phyloP scores from a whole-genome alignment of 2,888 invertebrate genomes.

The Cephus runcator region DNA sequence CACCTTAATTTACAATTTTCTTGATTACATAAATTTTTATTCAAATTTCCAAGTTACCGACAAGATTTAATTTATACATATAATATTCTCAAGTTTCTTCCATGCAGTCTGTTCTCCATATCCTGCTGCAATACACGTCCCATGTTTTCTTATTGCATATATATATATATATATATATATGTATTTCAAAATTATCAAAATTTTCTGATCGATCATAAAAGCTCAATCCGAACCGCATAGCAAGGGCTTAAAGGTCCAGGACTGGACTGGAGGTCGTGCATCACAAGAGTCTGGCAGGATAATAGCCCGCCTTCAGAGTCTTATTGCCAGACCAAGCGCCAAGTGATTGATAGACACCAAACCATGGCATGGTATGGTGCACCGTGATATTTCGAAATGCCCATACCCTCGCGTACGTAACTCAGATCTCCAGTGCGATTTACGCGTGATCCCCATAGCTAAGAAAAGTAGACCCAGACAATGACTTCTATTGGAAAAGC shows the following conservation, averaged over 20 bases:
- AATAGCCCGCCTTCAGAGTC: constrained; percentile 57
- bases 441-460: background rate
- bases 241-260: constrained; percentile 47
- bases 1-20: background rate
- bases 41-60: rapidly evolving
- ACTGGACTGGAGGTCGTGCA: constrained; percentile 58
- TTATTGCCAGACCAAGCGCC: constrained; percentile 53
- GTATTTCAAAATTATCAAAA: background rate
- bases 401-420: constrained; percentile 2
- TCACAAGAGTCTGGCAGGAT: constrained; percentile 63
- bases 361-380: constrained; percentile 4
- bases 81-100: background rate
- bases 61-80: background rate
- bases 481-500: background rate
- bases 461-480: background rate
- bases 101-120: background rate
- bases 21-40: background rate
- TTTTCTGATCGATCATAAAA: background rate
- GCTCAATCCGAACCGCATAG: background rate
- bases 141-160: background rate
- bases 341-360: constrained; percentile 61
- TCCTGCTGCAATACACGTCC: too few relatives aligned
- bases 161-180: background rate
- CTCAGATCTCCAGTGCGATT: constrained; percentile 8
- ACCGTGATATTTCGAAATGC: constrained; percentile 9